Percentiles rank a stretch among this genome's conserved stretches.
Conservation (phyloP, 1,140 invertebrate genomes). For the Phenacoccus solenopsis region DNA sequence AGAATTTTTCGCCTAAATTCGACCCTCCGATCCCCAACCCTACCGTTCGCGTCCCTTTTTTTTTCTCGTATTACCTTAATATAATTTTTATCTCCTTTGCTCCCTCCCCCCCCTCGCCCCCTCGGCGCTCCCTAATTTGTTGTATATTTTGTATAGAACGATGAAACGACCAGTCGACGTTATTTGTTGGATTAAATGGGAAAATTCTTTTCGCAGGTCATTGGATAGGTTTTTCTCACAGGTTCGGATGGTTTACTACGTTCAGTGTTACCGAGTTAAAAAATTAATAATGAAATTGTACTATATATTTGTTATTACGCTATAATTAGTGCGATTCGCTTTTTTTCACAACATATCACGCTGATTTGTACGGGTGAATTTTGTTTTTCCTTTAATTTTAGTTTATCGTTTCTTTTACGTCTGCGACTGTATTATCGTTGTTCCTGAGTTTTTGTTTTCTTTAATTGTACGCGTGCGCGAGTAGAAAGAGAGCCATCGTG, state of each 20-base stretch:
- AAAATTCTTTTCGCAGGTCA: background rate
- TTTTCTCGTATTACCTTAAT: background rate
- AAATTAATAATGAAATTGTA: background rate
- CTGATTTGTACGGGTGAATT: background rate
- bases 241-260: background rate
- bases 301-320: background rate
- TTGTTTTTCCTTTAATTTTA: too few species aligned
- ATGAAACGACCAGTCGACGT: background rate
- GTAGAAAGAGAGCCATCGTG: too few species aligned
- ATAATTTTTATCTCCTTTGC: background rate
- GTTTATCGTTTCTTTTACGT: too few species aligned
- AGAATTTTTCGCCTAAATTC: slow-evolving; percentile 82
- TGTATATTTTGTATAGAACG: slow-evolving; percentile 2
- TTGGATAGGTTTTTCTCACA: background rate
- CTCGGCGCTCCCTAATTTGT: too few species aligned
- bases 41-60: too few species aligned
- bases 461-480: too few species aligned
- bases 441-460: background rate
- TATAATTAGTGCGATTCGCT: background rate
- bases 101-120: too few species aligned
- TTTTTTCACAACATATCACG: background rate
- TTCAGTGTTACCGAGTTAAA: background rate
- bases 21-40: background rate
- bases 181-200: too few species aligned
- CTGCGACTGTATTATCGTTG: too few species aligned